Conservation (phyloP, 2,113 vertebrate genomes). For the Trematomus loennbergii region DNA sequence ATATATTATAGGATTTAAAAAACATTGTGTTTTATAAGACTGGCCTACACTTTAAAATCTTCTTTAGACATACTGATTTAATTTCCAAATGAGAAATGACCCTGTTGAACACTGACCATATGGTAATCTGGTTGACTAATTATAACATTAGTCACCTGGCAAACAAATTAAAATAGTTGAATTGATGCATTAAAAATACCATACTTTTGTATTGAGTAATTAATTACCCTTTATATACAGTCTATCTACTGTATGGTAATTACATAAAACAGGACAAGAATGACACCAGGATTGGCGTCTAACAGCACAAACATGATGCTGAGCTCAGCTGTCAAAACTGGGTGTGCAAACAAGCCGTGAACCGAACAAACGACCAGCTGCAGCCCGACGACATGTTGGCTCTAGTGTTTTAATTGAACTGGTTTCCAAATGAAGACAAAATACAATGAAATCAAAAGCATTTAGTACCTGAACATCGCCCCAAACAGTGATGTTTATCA, state of each 20-base stretch:
- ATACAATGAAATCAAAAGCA: fast-evolving
- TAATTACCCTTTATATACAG: no score
- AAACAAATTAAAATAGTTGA: fast-evolving
- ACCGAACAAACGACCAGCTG: background rate
- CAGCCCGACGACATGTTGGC: background rate
- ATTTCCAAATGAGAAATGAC: background rate
- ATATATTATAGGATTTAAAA: background rate
- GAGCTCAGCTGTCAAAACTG: slow-evolving; percentile 71
- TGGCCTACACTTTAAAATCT: background rate
- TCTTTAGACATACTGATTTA: background rate
- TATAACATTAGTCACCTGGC: no score
- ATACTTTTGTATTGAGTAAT: no score
- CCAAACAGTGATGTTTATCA: slow-evolving; percentile 29
- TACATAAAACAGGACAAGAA: background rate
- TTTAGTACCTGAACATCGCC: slow-evolving; percentile 69
- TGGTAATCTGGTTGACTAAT: background rate
- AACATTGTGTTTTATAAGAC: background rate
- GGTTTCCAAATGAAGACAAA: background rate
- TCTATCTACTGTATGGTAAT: no score
- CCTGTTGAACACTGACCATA: slow-evolving; percentile 24
- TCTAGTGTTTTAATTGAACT: fast-evolving
- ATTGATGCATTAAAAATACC: background rate
- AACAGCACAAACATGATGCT: slow-evolving; percentile 17
- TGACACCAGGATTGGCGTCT: background rate
- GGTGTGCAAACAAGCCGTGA: slow-evolving; percentile 34